Evolutionary conservation across 2,888 invertebrate species (phyloP), one percentile per base, ranked within the genome.

Genomic region (Drosophila affinis): DNA sequence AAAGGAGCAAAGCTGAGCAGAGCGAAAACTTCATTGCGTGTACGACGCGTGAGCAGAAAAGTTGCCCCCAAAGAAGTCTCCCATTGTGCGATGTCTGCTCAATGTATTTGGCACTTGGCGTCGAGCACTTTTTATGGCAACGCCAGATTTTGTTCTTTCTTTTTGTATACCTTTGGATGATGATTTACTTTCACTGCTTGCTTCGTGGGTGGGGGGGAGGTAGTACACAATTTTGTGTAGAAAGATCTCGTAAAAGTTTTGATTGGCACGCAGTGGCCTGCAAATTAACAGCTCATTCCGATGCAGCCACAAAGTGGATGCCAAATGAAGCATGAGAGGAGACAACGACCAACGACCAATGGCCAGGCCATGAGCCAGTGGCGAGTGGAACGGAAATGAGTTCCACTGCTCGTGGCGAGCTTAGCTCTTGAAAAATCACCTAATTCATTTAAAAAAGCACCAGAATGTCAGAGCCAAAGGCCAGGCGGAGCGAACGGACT

Each of bases 371-470:
- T 48, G 48, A 59, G 64, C 14, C 39, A 39, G n/a, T 39, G 58
- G 56, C 53, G 53, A 57, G 59, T 52, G 70, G 51, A 70, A 58
- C 81, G 85, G 85, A 86, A 86, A 88, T 86, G 89, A 86, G 82
- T 88, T 87, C 39, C 79, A 76, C 75, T 84, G 85, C 81, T 87
- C 79, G 78, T 81, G 87, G 87, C 75, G 49, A 69, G 85, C 89
- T 86, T 77, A 84, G 85, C 82, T 79, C 89, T 84, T 89, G 89
- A 88, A 81, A 89, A 88, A 88, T 89, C 89, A 88, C 89, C 89
- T 87, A 88, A 87, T 87, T 89, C 89, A 87, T 87, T 87, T 88
- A 87, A 87, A 87, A 86, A 89, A 89, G 87, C 89, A 77, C 81
- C 69, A 69, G 81, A 77, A 72, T 77, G 83, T 75, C 75, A 72